phyloP scores from a whole-genome alignment of 2,888 invertebrate species.

The Folsomia manolachei region DNA sequence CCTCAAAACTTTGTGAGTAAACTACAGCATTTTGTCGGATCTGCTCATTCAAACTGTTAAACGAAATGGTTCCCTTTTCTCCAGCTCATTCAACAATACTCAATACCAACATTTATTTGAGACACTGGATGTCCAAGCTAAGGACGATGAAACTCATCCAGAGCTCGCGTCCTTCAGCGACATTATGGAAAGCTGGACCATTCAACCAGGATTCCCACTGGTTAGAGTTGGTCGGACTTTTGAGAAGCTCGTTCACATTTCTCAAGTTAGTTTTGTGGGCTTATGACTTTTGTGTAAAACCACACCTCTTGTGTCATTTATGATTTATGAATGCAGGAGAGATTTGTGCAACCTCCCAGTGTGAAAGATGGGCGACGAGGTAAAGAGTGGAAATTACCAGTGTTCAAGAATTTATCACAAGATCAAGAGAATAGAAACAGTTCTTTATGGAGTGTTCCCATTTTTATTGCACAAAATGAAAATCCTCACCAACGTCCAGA shows the following conservation, averaged over 20 bases:
- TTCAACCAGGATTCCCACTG: conserved; percentile 36
- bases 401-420: background rate
- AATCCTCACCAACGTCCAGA: conserved; percentile 14
- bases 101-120: conserved; percentile 40
- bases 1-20: conserved; percentile 25
- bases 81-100: conserved; percentile 32
- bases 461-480: conserved; percentile 21
- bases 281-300: background rate
- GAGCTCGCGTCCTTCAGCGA: conserved; percentile 18
- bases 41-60: background rate
- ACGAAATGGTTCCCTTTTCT: background rate
- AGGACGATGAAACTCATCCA: conserved; percentile 11
- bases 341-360: conserved; percentile 13
- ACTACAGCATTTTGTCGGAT: background rate
- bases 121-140: conserved; percentile 20
- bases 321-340: conserved; percentile 17
- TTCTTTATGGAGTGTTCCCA: conserved; percentile 31
- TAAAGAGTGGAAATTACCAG: background rate
- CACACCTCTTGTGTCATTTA: background rate
- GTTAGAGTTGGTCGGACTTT: conserved; percentile 15
- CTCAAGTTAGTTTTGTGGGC: background rate
- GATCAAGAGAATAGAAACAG: background rate
- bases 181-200: conserved; percentile 40
- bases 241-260: background rate
- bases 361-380: background rate